Conservation (phyloP, 1,140 invertebrate species). For the Bombus waltoni region DNA sequence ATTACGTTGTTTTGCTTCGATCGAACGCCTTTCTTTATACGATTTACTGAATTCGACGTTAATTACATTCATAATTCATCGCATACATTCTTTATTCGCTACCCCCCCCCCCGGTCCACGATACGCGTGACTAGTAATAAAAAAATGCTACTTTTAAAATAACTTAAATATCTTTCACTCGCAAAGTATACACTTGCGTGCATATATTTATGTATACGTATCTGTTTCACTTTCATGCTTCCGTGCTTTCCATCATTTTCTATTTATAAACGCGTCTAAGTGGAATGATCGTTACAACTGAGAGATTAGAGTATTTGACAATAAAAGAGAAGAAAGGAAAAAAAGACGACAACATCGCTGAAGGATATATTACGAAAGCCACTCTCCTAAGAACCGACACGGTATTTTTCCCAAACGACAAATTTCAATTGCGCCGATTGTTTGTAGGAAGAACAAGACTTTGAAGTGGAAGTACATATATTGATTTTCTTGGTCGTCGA, state of each 20-base stretch:
- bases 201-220: conserved; percentile 59
- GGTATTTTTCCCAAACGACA: conserved; percentile 10
- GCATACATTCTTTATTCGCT: conserved; percentile 35
- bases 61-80: conserved; percentile 19
- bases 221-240: conserved; percentile 64
- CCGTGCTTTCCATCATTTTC: conserved; percentile 46
- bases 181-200: conserved; percentile 50
- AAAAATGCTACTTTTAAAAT: conserved; percentile 75
- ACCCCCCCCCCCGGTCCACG: conserved; percentile 66
- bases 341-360: not conserved
- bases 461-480: conserved; percentile 49
- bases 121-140: conserved; percentile 79
- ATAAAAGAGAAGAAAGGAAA: conserved; percentile 34
- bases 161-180: conserved; percentile 73
- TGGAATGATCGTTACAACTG: conserved; percentile 77
- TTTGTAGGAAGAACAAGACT: conserved; percentile 67
- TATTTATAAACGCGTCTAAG: conserved; percentile 59
- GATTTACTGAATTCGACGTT: not conserved
- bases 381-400: conserved; percentile 25
- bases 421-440: conserved; percentile 18
- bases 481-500: conserved; percentile 35
- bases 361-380: conserved; percentile 44
- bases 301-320: conserved; percentile 55
- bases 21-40: not conserved
- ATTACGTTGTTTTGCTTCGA: not conserved